Base-by-base conservation (phyloP, 2,888 invertebrate genomes). In the Oscheius sp. region DNA sequence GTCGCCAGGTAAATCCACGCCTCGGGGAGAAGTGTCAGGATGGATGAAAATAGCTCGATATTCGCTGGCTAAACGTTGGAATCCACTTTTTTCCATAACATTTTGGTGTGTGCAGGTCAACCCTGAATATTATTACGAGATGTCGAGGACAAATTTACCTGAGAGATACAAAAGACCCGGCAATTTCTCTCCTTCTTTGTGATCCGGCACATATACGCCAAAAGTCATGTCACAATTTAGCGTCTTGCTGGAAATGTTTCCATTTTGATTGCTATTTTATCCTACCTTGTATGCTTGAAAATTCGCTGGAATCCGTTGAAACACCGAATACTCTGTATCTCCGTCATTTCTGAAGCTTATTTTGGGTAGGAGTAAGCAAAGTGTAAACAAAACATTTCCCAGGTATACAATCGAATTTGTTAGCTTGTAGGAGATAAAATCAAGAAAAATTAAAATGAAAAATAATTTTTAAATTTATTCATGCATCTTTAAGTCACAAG, bases 51-150 rank as follows among this genome's bases (percentile, higher is more conserved):
- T 92, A 1, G 99, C 35, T n/a, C 82, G 74, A 49, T 80, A 69
- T n/a, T 77, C 53, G 12, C 79, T 78, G 3, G 98, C 98, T 90
- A 93, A 93, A 90, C 92, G 92, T 91, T 99, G 99, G 76, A 94
- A 93, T n/a, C 96, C 97, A 58, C 95, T 93, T 90, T 99, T 99
- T 66, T 93, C 93, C 78, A 96, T 93, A 88, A 98, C 96, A 90
- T 99, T 99, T 87, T 94, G 93, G 89, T 99, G 97, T 13, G 93
- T 95, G 89, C 98, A 98, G 0, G 94, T 94, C 41, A 98, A 91
- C 0, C 81, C 81, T 76, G 5, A 59, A 43, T 16, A 13, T 1
- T 0, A 18, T 12, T 18, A 9, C 2, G 1, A 5, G n/a, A 21
- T 2, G 12, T n/a, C n/a, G 41, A 61, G 16, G 23, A 46, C 88